A percentile compares a stretch with the other conserved stretches of the same genome.
phyloP scores from a whole-genome alignment of 35 echinoderm and acorn worm species.

The Strongylocentrotus purpuratus region DNA sequence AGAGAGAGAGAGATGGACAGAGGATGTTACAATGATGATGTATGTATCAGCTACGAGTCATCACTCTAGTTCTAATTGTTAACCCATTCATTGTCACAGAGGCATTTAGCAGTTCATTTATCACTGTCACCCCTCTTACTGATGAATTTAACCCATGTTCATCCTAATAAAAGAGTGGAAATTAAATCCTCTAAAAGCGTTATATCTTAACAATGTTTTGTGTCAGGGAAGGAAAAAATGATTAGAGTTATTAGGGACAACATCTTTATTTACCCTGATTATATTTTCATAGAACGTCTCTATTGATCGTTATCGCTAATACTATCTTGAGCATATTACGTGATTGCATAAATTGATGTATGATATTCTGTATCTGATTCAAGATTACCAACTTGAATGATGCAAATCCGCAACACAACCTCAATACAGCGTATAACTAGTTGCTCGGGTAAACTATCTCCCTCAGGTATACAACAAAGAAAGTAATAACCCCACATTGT shows the following conservation, averaged over 20 bases:
- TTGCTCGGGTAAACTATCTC: neutral
- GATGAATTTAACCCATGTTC: neutral
- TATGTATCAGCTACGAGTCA: neutral
- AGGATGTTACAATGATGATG: constrained; percentile 7
- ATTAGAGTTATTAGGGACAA: neutral
- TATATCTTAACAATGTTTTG: neutral
- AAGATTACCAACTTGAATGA: neutral
- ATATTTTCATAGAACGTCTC: neutral
- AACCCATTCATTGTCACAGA: neutral
- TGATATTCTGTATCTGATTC: neutral
- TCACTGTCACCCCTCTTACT: neutral
- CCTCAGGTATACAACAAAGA: neutral
- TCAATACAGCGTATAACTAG: neutral
- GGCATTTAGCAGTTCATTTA: constrained; percentile 2
- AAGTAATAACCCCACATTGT: neutral
- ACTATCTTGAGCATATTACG: neutral
- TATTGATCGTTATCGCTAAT: neutral
- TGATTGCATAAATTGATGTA: neutral
- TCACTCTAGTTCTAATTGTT: neutral
- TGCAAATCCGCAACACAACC: neutral
- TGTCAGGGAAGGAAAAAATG: neutral
- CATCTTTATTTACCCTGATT: neutral
- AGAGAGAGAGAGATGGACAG: neutral
- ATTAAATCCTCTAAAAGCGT: neutral
- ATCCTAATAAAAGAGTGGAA: neutral